These are phyloP conservation scores for Drosophila suboccidentalis DNA, from an alignment of 2,888 invertebrate genomes.

Conservation along the genomic window DNA sequence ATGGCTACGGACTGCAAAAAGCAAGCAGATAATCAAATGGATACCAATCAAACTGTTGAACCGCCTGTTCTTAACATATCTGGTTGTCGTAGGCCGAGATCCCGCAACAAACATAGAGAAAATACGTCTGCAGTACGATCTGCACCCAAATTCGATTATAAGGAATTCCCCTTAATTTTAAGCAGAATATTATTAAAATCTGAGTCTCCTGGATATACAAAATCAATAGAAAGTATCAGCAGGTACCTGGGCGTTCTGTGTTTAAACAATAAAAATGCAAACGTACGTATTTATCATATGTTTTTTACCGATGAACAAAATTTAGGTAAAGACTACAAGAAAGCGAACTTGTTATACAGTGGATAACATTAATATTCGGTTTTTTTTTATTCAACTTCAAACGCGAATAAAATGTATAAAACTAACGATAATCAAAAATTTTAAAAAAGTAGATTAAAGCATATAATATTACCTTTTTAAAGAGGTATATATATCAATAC, in stretches of 20 bases:
- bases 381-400: too few relatives aligned
- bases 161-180: slow-evolving; percentile 7
- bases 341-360: neutral
- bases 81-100: neutral
- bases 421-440: too few relatives aligned
- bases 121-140: neutral
- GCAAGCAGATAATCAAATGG: neutral
- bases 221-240: neutral
- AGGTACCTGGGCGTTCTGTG: slow-evolving; percentile 29
- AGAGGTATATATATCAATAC: too few relatives aligned
- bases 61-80: slow-evolving; percentile 24
- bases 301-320: slow-evolving; percentile 20
- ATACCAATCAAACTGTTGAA: neutral
- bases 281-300: slow-evolving; percentile 27
- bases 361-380: too few relatives aligned
- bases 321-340: slow-evolving; percentile 3
- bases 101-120: neutral
- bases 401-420: too few relatives aligned
- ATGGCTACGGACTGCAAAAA: neutral
- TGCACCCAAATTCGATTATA: neutral
- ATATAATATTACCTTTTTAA: too few relatives aligned
- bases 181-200: slow-evolving; percentile 19
- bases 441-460: too few relatives aligned
- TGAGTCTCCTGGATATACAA: neutral
- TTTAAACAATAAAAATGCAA: slow-evolving; percentile 11